Conservation (phyloP, 2,113 vertebrate species). For the human region DNA sequence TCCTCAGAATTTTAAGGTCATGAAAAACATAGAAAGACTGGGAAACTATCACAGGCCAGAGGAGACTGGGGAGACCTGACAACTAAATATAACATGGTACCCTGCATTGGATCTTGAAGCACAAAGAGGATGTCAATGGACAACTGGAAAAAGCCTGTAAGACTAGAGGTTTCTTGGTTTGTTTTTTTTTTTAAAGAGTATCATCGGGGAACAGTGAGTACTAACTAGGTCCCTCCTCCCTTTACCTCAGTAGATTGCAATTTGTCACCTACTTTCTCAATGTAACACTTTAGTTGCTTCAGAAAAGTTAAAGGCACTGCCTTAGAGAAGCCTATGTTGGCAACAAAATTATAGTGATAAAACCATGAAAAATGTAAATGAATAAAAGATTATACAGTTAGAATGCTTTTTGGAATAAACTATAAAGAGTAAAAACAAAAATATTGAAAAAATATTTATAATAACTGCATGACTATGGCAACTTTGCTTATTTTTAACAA, state of each 20-base stretch:
- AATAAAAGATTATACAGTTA: not conserved
- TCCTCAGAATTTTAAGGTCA: not conserved
- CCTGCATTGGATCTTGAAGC: not conserved
- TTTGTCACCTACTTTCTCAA: not conserved
- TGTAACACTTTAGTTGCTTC: not conserved
- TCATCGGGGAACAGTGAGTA: not conserved
- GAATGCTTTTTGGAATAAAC: not conserved
- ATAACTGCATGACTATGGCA: not conserved
- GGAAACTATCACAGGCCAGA: not conserved
- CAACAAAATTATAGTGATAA: constrained; percentile 4
- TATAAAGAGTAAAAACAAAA: not conserved
- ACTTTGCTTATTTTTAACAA: not conserved
- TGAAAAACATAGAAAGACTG: not conserved
- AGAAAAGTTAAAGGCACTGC: not conserved
- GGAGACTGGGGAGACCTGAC: not conserved
- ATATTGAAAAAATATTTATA: not conserved
- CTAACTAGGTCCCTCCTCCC: not conserved
- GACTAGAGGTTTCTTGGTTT: not conserved
- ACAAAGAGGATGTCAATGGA: fast-evolving
- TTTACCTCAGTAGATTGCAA: not conserved
- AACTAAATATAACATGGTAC: not conserved
- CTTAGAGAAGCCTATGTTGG: not conserved
- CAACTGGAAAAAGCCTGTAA: not conserved
- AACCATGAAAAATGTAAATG: not conserved
- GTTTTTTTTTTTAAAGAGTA: not conserved